Evolutionary conservation across 2,113 vertebrate species (phyloP), one percentile per base, ranked within the genome.

Genomic region (Bubo bubo): DNA sequence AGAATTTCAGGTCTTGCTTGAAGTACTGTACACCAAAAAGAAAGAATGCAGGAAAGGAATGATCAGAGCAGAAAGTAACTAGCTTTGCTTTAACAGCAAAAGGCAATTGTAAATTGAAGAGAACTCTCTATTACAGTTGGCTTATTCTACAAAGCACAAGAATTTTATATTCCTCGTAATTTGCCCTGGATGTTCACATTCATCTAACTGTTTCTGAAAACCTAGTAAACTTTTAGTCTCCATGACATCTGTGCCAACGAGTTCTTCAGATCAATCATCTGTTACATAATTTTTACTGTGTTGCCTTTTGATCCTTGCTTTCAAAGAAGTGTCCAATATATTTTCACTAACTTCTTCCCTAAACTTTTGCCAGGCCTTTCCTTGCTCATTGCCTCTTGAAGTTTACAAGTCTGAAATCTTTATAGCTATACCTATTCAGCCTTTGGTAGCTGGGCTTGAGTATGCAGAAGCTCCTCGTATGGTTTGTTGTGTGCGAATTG

Each of bases 31-130:
- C n/a, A 45, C 55, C n/a, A 88, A 79, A 88, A 84, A 66, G 26
- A 71, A 89, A 71, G 56, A 89, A 84, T 59, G n/a, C 23, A 84
- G 73, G 52, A 94, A 81, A 74, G n/a, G 47, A 89, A 93, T 39
- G 56, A 95, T 81, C 84, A 79, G 60, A 95, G 70, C 43, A 89
- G 77, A 93, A 85, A 94, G 56, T 55, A 95, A 95, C 41, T 43
- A 77, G 49, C 14, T 91, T 91, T 87, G 45, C 43, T 91, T 81
- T 81, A 92, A 93, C 66, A 95, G 88, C 45, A 95, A 89, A 93
- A 91, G n/a, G 52, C 64, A 93, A 91, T 35, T 90, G 84, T 85
- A 95, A 91, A 95, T 60, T 81, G 73, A 94, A 94, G 30, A 74
- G 20, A 96, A 81, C 8, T 68, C 79, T 47, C 67, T 81, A 77